Evolutionary conservation across 2,797 vertebrate species (phyloP).

Genomic region (Crocodylus rhombifer): DNA sequence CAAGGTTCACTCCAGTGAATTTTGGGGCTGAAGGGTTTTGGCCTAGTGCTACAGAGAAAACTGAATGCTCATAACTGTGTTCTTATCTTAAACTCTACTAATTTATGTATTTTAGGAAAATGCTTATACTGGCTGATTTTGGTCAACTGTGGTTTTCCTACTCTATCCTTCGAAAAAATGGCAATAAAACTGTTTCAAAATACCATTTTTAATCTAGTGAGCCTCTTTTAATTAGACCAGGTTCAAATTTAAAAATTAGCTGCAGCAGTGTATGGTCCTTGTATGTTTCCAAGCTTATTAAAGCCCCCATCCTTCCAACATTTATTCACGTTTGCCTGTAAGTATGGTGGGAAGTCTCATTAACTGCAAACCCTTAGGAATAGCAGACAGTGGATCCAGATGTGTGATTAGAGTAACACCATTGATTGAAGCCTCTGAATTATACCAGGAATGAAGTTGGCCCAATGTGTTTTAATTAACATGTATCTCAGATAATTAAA

Average conservation of each 20-base stretch:
- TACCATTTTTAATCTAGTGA: not conserved
- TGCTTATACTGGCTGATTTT: not conserved
- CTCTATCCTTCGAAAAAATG: conserved; percentile 32
- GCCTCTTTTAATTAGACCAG: conserved; percentile 21
- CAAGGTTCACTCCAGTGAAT: not conserved
- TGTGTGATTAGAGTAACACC: accelerated
- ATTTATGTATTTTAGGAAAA: not conserved
- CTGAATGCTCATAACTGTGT: not conserved
- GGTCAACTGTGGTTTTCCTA: conserved; percentile 20
- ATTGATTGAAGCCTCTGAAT: not conserved
- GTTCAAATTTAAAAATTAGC: not conserved
- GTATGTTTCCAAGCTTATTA: not conserved
- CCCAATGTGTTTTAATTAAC: not conserved
- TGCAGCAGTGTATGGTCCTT: not conserved
- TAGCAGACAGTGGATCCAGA: not conserved
- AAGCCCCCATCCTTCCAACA: not conserved
- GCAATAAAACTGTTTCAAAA: conserved; percentile 47
- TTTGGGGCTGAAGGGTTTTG: not conserved
- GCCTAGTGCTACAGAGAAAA: not conserved
- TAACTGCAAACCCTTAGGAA: not conserved
- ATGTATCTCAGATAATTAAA: not conserved
- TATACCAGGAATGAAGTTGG: not conserved
- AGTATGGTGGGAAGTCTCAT: not conserved
- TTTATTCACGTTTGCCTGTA: not conserved
- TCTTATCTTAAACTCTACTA: not conserved